Conservation (phyloP, 2,797 vertebrate genomes). For the Basileuterus tristriatus region DNA sequence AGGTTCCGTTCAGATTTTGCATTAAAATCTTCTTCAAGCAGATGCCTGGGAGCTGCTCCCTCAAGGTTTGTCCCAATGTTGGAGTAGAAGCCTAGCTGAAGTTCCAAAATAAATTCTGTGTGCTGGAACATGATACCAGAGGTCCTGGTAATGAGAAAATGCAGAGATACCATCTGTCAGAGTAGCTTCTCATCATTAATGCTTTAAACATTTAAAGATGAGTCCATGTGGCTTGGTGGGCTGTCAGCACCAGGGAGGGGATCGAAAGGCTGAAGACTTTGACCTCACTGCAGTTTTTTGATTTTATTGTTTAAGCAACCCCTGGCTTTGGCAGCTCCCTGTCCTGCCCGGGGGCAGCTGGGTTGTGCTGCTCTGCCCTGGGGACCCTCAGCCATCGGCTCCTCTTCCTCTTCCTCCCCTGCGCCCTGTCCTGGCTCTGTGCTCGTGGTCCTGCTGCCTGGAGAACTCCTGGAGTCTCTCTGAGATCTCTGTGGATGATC, state of each 20-base stretch:
- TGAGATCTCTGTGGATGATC: background rate
- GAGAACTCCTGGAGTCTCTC: no score
- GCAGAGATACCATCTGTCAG: background rate
- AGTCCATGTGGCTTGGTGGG: background rate
- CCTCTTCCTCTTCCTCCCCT: background rate
- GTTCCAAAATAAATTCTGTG: background rate
- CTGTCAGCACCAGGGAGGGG: background rate
- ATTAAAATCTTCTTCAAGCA: background rate
- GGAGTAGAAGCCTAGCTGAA: background rate
- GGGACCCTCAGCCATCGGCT: rapidly evolving
- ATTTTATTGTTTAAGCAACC: background rate
- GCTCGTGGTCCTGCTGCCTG: rapidly evolving
- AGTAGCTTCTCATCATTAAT: background rate
- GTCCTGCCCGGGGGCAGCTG: background rate
- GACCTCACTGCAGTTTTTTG: background rate
- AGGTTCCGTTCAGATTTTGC: background rate
- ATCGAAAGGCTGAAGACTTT: background rate
- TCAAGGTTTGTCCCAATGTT: background rate
- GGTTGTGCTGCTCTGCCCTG: background rate
- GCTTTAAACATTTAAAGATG: background rate
- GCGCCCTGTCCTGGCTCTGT: rapidly evolving
- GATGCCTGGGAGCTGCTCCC: background rate
- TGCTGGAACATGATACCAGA: background rate
- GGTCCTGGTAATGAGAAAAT: background rate
- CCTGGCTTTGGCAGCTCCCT: background rate